Base-by-base conservation (phyloP, 2,888 invertebrate genomes). In the Hirtodrosophila cameraria region DNA sequence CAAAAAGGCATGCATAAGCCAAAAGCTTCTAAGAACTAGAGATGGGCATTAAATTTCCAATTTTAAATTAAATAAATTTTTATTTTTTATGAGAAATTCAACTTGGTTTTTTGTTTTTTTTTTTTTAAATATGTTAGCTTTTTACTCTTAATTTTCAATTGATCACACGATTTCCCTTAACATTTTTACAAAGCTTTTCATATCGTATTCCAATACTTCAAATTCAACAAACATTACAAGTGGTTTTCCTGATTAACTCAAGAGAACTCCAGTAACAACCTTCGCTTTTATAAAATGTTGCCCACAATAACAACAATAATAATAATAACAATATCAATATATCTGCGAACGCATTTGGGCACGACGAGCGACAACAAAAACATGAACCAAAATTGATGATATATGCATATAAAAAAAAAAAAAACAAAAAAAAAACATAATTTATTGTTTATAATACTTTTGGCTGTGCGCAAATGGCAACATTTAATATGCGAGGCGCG, bases 371-470 rank as follows among this genome's bases (percentile, higher is more conserved):
- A 58, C 35, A 35, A 57, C 31, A 42, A 58, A 18, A 63, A 59
- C 13, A 18, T 31, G 48, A 45, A 28, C 41, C 30, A 9, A 50
- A 46, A 54, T 38, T 23, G 25, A 53, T 49, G 43, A 54, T 38
- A 50, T 27, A 50, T 23, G 7, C 6, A 23, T 3, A 20, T 20
- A 15, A 7, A 20, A 20, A 30, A 39, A 13, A 43, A 50, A n/a
- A 43, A 28, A 39, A 50, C 28, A 41, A 45, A 31, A 64, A 66
- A 71, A 57, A 64, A 83, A 83, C 86, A 86, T 86, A 86, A 79
- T 79, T 79, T 86, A 83, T 79, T 70, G 76, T 75, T 79, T 53
- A 79, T 78, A 84, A 64, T 43, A 46, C 62, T 61, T 52, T 38
- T 52, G 20, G 33, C 55, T 73, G 78, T 63, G 42, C 74, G 78